phyloP scores from a whole-genome alignment of 2,113 vertebrate species.

The Leptobrachium leishanense region DNA sequence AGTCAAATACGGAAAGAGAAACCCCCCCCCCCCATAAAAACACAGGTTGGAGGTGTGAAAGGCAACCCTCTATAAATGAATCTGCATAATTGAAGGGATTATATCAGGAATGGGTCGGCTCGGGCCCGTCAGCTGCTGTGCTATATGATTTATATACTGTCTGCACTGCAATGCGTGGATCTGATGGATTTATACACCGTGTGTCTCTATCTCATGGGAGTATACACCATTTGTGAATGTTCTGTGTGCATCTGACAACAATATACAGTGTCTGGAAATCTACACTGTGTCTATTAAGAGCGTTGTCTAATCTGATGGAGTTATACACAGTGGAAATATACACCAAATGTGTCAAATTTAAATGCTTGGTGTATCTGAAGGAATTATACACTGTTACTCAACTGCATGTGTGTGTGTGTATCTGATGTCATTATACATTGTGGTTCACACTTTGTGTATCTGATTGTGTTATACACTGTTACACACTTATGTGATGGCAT shows the following conservation, averaged over 20 bases:
- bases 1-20: too few species aligned
- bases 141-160: not conserved
- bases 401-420: not conserved
- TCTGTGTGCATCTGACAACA: too few species aligned
- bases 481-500: conserved; percentile 9
- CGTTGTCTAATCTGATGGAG: not conserved
- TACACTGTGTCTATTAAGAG: not conserved
- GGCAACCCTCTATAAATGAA: too few species aligned
- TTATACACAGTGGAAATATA: not conserved
- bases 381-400: not conserved
- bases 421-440: not conserved
- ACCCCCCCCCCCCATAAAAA: too few species aligned
- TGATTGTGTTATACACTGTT: not conserved
- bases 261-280: not conserved
- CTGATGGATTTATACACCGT: not conserved
- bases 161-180: not conserved
- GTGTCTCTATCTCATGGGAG: not conserved
- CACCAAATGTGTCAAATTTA: not conserved
- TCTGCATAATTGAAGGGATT: too few species aligned
- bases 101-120: too few species aligned
- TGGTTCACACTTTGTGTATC: conserved; percentile 2
- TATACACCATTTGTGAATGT: too few species aligned
- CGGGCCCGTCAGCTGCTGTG: not conserved
- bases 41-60: too few species aligned
- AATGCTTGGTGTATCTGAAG: too few species aligned